Conservation (phyloP, 2,113 vertebrate species). For the Nyctereutes procyonoides region DNA sequence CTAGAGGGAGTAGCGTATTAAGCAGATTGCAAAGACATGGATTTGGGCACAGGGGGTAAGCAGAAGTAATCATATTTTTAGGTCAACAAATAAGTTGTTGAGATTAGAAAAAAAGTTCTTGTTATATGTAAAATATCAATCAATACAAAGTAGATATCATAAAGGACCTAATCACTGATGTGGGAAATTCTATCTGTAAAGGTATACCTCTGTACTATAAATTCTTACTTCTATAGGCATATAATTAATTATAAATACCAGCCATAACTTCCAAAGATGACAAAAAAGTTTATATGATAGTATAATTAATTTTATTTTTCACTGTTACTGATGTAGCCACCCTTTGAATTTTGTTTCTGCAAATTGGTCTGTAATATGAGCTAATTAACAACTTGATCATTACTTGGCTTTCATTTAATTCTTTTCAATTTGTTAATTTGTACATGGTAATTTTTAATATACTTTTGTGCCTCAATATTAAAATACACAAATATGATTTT, state of each 20-base stretch:
- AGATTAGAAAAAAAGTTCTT: background rate
- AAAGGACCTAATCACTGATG: background rate
- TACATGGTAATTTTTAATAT: background rate
- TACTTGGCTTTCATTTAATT: slow-evolving; percentile 49
- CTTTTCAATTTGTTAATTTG: background rate
- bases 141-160: background rate
- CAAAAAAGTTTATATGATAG: slow-evolving; percentile 48
- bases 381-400: slow-evolving; percentile 59
- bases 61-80: background rate
- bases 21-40: background rate
- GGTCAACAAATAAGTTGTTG: background rate
- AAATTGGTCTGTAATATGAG: background rate
- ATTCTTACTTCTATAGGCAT: background rate
- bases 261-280: background rate
- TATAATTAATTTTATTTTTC: slow-evolving; percentile 63
- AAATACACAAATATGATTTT: slow-evolving; percentile 24
- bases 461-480: background rate
- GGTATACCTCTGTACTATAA: background rate
- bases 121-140: background rate
- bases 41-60: background rate
- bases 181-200: slow-evolving; percentile 53
- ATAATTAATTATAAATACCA: slow-evolving; percentile 55
- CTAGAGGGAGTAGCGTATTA: background rate
- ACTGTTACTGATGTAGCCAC: slow-evolving; percentile 28
- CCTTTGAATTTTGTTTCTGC: slow-evolving; percentile 42